Percentiles rank a stretch among this genome's conserved stretches.
These are phyloP conservation scores for Astyanax mexicanus DNA, from an alignment of 2,797 vertebrate species.

Conservation along the genomic window DNA sequence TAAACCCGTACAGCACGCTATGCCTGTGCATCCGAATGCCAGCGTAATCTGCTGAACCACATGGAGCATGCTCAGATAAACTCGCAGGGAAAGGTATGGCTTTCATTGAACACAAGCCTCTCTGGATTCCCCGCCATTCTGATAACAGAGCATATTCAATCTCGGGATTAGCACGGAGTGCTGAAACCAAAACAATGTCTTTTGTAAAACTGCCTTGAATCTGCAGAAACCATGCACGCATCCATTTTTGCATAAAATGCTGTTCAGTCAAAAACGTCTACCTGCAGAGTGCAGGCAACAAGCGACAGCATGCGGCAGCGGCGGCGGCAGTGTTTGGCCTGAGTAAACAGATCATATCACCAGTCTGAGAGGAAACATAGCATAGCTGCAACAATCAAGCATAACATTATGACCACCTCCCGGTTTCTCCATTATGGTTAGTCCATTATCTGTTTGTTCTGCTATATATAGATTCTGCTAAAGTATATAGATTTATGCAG, in stretches of 20 bases:
- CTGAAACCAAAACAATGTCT: conserved; percentile 23
- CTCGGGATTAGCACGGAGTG: conserved; percentile 29
- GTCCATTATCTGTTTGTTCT: too few species aligned
- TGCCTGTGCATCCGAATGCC: conserved; percentile 23
- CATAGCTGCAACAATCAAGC: too few species aligned
- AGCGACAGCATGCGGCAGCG: too few species aligned
- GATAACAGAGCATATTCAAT: conserved; percentile 28
- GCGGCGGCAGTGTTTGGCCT: too few species aligned
- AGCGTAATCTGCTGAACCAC: conserved; percentile 29
- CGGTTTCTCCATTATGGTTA: too few species aligned
- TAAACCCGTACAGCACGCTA: conserved; percentile 17
- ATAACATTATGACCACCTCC: too few species aligned
- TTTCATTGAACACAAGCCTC: conserved; percentile 30
- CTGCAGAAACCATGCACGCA: neutral
- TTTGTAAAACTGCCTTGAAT: neutral
- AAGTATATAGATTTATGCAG: too few species aligned
- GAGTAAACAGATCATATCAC: neutral
- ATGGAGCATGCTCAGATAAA: conserved; percentile 25
- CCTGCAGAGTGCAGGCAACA: neutral
- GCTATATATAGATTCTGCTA: too few species aligned
- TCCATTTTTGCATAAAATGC: conserved; percentile 1
- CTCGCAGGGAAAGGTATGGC: conserved; percentile 12
- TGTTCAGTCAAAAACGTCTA: conserved; percentile 3
- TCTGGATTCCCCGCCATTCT: conserved; percentile 11
- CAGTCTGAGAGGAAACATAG: neutral